phyloP scores from a whole-genome alignment of 2,888 invertebrate species.

The Drosophila fulvimacula region DNA sequence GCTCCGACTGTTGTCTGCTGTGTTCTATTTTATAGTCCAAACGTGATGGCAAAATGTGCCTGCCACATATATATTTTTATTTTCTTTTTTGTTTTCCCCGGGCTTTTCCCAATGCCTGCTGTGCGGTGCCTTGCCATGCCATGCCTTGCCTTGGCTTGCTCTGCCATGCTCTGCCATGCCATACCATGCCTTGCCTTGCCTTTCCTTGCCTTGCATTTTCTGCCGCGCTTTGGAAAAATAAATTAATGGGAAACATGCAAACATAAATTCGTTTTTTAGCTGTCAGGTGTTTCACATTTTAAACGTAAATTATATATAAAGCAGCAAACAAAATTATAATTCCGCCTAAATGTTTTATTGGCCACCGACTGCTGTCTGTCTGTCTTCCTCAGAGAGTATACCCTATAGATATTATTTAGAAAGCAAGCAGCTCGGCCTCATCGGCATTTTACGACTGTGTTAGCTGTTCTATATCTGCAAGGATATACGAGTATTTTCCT shows the following conservation, averaged over 20 bases:
- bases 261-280: constrained; percentile 81
- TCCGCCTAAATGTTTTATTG: constrained; percentile 77
- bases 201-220: constrained; percentile 53
- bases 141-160: constrained; percentile 47
- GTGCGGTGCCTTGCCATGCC: constrained; percentile 46
- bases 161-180: constrained; percentile 38
- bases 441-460: background rate
- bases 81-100: constrained; percentile 25
- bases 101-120: constrained; percentile 40
- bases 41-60: constrained; percentile 74
- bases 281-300: constrained; percentile 82
- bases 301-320: constrained; percentile 79
- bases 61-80: constrained; percentile 34
- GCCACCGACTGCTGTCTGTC: constrained; percentile 65
- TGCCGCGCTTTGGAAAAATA: constrained; percentile 68
- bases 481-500: no score
- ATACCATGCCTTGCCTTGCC: constrained; percentile 50
- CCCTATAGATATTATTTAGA: background rate
- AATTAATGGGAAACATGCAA: constrained; percentile 83
- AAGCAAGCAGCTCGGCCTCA: background rate
- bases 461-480: no score
- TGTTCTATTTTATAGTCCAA: constrained; percentile 75
- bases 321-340: constrained; percentile 73
- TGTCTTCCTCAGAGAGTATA: constrained; percentile 21
- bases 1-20: constrained; percentile 40